These are phyloP conservation scores for Sphyrna mokarran DNA, from an alignment of 2,113 vertebrate species.

Conservation along the genomic window DNA sequence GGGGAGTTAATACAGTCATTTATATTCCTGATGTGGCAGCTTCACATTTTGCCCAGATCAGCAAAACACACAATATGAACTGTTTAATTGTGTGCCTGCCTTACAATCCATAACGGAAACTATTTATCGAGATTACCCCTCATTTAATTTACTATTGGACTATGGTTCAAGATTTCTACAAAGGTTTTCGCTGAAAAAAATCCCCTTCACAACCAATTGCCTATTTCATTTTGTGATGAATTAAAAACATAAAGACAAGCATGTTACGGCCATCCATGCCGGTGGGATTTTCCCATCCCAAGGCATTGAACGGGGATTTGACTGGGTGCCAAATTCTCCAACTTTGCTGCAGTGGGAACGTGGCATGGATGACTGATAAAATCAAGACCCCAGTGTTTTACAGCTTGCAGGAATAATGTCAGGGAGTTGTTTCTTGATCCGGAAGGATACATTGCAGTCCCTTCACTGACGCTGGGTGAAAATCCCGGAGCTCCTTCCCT, in stretches of 20 bases:
- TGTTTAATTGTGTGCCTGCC: slow-evolving; percentile 52
- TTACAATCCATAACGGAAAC: slow-evolving; percentile 50
- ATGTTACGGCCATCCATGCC: no score
- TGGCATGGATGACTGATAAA: no score
- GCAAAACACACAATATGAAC: slow-evolving; percentile 50
- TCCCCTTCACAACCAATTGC: not conserved
- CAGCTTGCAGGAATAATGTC: not conserved
- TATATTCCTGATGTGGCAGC: slow-evolving; percentile 46
- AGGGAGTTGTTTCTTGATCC: not conserved
- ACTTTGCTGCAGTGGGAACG: no score
- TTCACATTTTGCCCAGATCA: slow-evolving; percentile 49
- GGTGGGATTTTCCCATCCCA: no score
- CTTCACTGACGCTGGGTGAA: not conserved
- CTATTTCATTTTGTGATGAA: not conserved
- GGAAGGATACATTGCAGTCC: not conserved
- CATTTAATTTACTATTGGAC: slow-evolving; percentile 51
- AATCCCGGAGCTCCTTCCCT: no score
- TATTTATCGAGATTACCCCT: slow-evolving; percentile 53
- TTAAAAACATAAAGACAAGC: not conserved
- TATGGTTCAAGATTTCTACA: slow-evolving; percentile 47
- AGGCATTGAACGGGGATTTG: no score
- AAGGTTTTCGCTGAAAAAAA: slow-evolving; percentile 47
- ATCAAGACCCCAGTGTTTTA: not conserved
- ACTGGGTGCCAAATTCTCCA: no score
- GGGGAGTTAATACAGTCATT: slow-evolving; percentile 40